Conservation (phyloP, 2,888 invertebrate genomes). For the Hypena proboscidalis region DNA sequence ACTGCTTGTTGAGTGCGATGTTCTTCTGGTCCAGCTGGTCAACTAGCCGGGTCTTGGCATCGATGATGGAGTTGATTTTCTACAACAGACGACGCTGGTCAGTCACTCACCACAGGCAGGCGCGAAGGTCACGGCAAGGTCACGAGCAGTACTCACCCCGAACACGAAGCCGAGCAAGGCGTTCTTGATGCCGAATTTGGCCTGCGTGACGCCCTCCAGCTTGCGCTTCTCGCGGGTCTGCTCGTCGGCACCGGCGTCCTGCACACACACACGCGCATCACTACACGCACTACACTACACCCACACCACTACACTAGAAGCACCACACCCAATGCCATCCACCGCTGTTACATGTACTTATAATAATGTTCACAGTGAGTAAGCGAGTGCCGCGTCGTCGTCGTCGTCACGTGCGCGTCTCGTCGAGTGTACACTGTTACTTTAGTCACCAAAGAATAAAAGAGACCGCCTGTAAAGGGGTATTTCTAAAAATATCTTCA, state of each 20-base stretch:
- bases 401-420: too few species aligned
- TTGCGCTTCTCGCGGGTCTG: slow-evolving; percentile 89
- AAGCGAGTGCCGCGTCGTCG: background rate
- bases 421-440: background rate
- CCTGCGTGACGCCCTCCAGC: slow-evolving; percentile 87
- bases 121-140: background rate
- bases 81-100: slow-evolving; percentile 68
- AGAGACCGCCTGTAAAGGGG: too few species aligned
- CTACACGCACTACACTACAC: slow-evolving; percentile 39
- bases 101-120: slow-evolving; percentile 14
- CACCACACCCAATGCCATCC: slow-evolving; percentile 30
- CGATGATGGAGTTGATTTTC: slow-evolving; percentile 94
- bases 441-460: too few species aligned
- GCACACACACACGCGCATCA: slow-evolving; percentile 66
- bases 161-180: slow-evolving; percentile 93
- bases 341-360: slow-evolving; percentile 11
- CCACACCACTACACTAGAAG: slow-evolving; percentile 41
- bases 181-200: slow-evolving; percentile 90
- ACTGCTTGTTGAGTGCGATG: slow-evolving; percentile 90
- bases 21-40: slow-evolving; percentile 89
- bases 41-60: slow-evolving; percentile 90
- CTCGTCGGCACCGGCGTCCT: slow-evolving; percentile 70
- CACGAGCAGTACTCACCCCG: slow-evolving; percentile 87
- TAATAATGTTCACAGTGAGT: slow-evolving; percentile 2
- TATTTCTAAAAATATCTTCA: too few species aligned